A percentile compares a stretch with the other conserved stretches of the same genome.
Evolutionary conservation across 2,797 vertebrate genomes (phyloP).

Genomic region (Gila robusta): DNA sequence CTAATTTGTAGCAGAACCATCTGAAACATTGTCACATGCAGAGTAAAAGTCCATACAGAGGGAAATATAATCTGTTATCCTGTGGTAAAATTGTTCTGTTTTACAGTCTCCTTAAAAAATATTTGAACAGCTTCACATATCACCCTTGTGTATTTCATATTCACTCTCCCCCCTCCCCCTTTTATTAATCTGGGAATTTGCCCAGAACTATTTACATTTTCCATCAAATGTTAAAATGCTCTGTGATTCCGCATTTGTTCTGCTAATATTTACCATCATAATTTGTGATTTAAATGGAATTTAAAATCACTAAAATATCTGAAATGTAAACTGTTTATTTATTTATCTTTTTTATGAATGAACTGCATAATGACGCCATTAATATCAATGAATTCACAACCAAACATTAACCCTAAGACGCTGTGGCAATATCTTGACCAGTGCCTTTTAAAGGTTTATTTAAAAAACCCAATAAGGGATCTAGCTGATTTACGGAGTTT

Average conservation of each 20-base stretch:
- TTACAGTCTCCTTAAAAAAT: neutral
- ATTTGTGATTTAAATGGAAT: neutral
- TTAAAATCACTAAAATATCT: neutral
- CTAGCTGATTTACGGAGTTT: too few species aligned
- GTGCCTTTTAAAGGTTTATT: too few species aligned
- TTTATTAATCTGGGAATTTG: constrained; percentile 3
- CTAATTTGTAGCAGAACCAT: constrained; percentile 16
- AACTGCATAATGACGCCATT: neutral
- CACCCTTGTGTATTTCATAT: neutral
- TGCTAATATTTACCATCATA: neutral
- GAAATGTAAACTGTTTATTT: neutral
- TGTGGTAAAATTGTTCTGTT: neutral
- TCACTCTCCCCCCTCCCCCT: neutral
- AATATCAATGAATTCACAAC: constrained; percentile 77
- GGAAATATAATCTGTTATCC: neutral
- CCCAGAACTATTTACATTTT: neutral
- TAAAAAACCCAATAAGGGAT: too few species aligned
- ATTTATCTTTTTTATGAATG: neutral
- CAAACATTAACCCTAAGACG: constrained; percentile 70
- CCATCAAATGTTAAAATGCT: neutral
- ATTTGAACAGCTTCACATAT: constrained; percentile 3
- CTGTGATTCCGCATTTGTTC: neutral
- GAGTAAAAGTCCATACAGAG: neutral
- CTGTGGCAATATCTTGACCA: too few species aligned
- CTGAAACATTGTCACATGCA: neutral